A percentile compares a stretch with the other conserved stretches of the same genome.
Conservation (phyloP, 2,888 invertebrate species). For the Heliconius erato region DNA sequence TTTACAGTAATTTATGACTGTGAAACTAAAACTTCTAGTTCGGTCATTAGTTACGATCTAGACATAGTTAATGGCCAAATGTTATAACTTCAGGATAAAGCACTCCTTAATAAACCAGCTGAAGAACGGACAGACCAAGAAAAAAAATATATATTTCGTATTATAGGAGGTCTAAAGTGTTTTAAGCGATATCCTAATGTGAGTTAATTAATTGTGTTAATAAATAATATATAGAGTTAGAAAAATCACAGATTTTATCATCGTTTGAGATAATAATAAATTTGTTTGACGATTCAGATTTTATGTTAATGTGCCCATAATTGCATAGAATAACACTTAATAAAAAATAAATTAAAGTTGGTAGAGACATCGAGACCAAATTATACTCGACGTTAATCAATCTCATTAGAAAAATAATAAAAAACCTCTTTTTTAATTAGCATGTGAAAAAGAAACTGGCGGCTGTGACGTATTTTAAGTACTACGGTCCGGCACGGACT, state of each 20-base stretch:
- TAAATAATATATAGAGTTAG: not conserved
- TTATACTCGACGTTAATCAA: not conserved
- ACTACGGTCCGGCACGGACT: constrained; percentile 84
- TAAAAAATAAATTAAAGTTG: not conserved
- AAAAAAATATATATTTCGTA: constrained; percentile 84
- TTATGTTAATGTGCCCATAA: not conserved
- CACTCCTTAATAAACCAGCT: constrained; percentile 84
- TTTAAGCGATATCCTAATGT: constrained; percentile 87
- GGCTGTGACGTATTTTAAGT: constrained; percentile 87
- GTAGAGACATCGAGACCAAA: no score
- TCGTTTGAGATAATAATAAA: not conserved
- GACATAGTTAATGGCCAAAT: constrained; percentile 9
- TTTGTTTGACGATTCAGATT: not conserved
- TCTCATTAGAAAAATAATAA: not conserved
- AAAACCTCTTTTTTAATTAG: constrained; percentile 60
- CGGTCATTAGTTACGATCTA: constrained; percentile 8
- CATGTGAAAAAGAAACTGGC: constrained; percentile 87
- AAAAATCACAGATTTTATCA: not conserved
- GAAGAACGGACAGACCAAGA: constrained; percentile 86
- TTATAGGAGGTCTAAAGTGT: constrained; percentile 87
- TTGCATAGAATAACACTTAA: not conserved
- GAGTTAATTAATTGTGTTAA: constrained; percentile 54
- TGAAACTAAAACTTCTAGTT: constrained; percentile 5
- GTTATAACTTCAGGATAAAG: constrained; percentile 83
- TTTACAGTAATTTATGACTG: not conserved